These are phyloP conservation scores for Prenolepis imparis DNA, from an alignment of 2,888 invertebrate species.

Conservation along the genomic window DNA sequence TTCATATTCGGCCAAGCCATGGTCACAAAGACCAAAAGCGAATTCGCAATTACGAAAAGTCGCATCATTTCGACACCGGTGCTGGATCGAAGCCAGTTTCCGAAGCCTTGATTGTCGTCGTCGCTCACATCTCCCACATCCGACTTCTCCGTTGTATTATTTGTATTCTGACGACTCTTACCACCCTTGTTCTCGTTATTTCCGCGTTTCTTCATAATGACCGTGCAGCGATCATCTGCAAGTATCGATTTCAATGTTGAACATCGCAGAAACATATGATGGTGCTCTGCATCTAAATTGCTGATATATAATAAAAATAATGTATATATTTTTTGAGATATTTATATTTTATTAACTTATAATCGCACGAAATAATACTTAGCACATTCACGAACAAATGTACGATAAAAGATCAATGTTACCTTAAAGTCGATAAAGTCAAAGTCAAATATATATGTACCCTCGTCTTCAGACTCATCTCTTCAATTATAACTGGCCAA, in stretches of 20 bases:
- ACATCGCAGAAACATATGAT: background rate
- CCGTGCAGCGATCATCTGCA: conserved; percentile 68
- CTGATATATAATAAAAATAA: conserved; percentile 7
- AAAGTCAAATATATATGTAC: background rate
- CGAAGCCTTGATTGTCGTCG: conserved; percentile 83
- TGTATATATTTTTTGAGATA: too few relatives aligned
- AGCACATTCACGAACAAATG: background rate
- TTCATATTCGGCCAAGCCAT: conserved; percentile 92
- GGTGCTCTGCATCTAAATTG: background rate
- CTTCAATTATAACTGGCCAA: conserved; percentile 36
- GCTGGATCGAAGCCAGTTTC: conserved; percentile 86
- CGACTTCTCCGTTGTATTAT: conserved; percentile 59
- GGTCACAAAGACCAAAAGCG: conserved; percentile 90
- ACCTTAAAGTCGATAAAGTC: background rate
- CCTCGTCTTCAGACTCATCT: background rate
- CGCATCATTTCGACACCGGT: conserved; percentile 92
- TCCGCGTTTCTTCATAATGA: conserved; percentile 78
- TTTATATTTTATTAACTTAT: too few relatives aligned
- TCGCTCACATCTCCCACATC: conserved; percentile 71
- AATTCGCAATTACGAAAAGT: conserved; percentile 93
- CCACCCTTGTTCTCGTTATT: conserved; percentile 69
- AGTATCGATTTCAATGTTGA: conserved; percentile 34
- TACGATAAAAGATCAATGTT: background rate
- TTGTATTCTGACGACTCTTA: conserved; percentile 67
- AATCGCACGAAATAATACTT: background rate